Conservation (phyloP, 1,140 invertebrate species). For the Bemisia tabaci region DNA sequence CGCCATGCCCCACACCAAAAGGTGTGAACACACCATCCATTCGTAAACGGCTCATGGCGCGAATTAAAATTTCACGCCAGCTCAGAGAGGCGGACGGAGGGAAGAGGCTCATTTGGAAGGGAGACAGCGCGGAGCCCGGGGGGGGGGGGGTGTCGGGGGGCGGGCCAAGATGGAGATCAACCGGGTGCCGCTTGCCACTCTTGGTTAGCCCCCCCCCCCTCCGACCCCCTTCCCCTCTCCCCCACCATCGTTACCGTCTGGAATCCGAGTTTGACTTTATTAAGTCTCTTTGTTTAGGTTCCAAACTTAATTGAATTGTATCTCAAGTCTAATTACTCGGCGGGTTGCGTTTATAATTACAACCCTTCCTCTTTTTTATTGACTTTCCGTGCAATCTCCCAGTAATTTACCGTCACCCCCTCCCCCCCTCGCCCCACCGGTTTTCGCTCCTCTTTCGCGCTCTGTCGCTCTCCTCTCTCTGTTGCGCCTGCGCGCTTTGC, state of each 20-base stretch:
- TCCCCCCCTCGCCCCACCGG: background rate
- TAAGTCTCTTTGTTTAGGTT: background rate
- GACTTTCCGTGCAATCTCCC: background rate
- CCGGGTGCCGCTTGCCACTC: background rate
- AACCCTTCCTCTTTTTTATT: constrained; percentile 3
- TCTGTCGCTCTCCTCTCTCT: constrained; percentile 9
- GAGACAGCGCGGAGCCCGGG: background rate
- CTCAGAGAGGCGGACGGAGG: no score
- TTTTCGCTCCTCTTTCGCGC: constrained; percentile 10
- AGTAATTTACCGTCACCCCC: background rate
- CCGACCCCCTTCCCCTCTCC: background rate
- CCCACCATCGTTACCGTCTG: constrained; percentile 1
- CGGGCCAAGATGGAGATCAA: constrained; percentile 4
- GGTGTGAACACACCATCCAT: no score
- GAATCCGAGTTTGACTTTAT: background rate
- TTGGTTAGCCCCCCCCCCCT: background rate
- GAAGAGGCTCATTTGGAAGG: no score
- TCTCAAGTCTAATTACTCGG: background rate
- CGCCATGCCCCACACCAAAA: no score
- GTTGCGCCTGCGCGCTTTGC: constrained; percentile 15
- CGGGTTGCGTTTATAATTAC: background rate
- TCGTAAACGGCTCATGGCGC: no score
- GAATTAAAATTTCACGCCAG: no score
- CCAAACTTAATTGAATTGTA: background rate
- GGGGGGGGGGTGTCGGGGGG: constrained; percentile 5